These are phyloP conservation scores for Calypte anna DNA, from an alignment of 2,113 vertebrate genomes.

Conservation along the genomic window DNA sequence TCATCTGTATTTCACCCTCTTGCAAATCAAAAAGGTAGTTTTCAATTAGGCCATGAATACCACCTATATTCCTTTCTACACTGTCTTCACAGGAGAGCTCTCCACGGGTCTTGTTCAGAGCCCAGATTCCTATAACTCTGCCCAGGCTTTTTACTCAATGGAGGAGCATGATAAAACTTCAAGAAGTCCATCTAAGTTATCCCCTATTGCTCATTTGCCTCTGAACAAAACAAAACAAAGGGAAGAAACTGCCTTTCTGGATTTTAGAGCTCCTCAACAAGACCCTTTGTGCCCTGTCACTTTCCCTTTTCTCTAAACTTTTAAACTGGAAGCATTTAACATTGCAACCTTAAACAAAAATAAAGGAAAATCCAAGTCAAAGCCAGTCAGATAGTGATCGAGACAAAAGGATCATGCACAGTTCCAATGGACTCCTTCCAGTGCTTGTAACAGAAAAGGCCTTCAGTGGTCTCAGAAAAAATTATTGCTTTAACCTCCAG, in stretches of 20 bases:
- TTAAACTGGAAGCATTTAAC: not conserved
- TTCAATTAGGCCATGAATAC: not conserved
- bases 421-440: slow-evolving; percentile 26
- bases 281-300: not conserved
- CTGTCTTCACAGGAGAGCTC: not conserved
- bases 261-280: not conserved
- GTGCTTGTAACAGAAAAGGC: not conserved
- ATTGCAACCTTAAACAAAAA: not conserved
- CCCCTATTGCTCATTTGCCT: slow-evolving; percentile 1
- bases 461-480: not conserved
- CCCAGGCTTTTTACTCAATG: not conserved
- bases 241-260: not conserved
- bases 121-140: not conserved
- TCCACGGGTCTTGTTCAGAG: not conserved
- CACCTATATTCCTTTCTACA: not conserved
- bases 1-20: not conserved
- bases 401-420: slow-evolving; percentile 14
- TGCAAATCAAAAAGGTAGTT: slow-evolving; percentile 21
- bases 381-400: not conserved
- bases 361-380: not conserved
- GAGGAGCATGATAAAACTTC: not conserved
- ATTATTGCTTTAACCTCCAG: not conserved
- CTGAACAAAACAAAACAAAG: not conserved
- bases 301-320: not conserved
- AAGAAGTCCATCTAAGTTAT: not conserved